A percentile compares a stretch with the other conserved stretches of the same genome.
Evolutionary conservation across 1,140 invertebrate genomes (phyloP).

Genomic region (Lithobius niger): DNA sequence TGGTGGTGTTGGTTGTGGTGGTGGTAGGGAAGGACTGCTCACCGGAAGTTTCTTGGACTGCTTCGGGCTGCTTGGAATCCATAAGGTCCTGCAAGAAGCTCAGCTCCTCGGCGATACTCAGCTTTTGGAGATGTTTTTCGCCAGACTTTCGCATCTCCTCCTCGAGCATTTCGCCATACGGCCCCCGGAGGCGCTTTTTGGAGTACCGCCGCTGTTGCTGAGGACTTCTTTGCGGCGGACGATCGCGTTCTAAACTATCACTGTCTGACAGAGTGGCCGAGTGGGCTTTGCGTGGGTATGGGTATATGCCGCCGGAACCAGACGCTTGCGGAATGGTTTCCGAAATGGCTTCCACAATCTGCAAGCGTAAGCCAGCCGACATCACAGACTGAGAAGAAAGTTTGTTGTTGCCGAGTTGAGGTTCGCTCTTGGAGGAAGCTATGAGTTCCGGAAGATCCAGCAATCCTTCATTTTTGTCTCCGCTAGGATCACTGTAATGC

Average conservation of each 20-base stretch:
- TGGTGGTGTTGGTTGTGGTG: background rate
- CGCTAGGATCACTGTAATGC: conserved; percentile 29
- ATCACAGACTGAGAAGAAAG: background rate
- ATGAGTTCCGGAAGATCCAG: conserved; percentile 19
- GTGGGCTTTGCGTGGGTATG: background rate
- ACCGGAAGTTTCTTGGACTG: background rate
- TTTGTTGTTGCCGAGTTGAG: background rate
- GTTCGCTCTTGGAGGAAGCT: conserved; percentile 4
- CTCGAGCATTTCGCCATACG: conserved; percentile 68
- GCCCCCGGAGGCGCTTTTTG: conserved; percentile 52
- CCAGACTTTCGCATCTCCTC: conserved; percentile 61
- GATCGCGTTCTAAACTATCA: background rate
- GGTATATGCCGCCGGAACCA: conserved; percentile 1
- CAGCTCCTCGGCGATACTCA: conserved; percentile 35
- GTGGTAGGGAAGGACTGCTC: background rate
- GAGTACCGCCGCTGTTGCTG: conserved; percentile 42
- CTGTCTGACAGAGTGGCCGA: background rate
- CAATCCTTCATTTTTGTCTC: conserved; percentile 19
- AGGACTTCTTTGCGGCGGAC: conserved; percentile 19
- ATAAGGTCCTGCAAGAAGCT: conserved; percentile 37
- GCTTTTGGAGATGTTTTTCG: conserved; percentile 28
- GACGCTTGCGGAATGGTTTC: background rate
- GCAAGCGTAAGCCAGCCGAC: background rate
- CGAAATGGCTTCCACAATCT: background rate
- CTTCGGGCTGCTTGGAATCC: conserved; percentile 3